Evolutionary conservation across 2,797 vertebrate species (phyloP), one percentile per base, ranked within the genome.

Genomic region (Micropoecilia bifurca): DNA sequence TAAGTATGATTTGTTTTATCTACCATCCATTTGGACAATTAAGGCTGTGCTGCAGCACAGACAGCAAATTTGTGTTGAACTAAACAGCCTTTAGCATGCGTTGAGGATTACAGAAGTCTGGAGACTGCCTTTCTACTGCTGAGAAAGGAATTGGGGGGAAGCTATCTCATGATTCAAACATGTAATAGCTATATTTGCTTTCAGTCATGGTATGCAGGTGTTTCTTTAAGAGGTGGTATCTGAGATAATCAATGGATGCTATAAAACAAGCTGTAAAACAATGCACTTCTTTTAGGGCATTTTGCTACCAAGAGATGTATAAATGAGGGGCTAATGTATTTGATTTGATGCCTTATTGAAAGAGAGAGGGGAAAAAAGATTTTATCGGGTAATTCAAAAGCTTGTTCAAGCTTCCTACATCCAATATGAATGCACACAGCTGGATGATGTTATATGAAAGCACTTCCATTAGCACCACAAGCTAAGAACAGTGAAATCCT

Each of bases 101-200:
- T 28, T 33, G 57, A 45, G 7, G 55, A 63, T 47, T 20, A 9
- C 28, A 69, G 55, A n/a, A 79, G 74, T 69, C 76, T 75, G 46
- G n/a, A 78, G 41, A 53, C 78, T 45, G 41, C 69, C 43, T 41
- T 80, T 83, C 57, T 76, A 5, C 0, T 33, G 53, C 41, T 1
- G 53, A 30, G 10, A 30, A 30, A 61, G 28, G 12, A 7, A 8
- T 1, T 8, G 7, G 41, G 41, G 41, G 41, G 41, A 41, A 79
- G 59, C 66, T 74, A 13, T 80, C 77, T 90, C 75, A 88, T 93
- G 86, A 90, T 89, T 93, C 90, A 92, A 88, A 87, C 88, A 91
- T 91, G 85, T 30, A 63, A 68, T 53, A 69, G 81, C 80, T 89
- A 83, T 90, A 77, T 92, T 80, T 88, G 81, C 77, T 41, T 73